These are phyloP conservation scores for Gallinago stenura DNA, from an alignment of 2,797 vertebrate species.

Conservation along the genomic window DNA sequence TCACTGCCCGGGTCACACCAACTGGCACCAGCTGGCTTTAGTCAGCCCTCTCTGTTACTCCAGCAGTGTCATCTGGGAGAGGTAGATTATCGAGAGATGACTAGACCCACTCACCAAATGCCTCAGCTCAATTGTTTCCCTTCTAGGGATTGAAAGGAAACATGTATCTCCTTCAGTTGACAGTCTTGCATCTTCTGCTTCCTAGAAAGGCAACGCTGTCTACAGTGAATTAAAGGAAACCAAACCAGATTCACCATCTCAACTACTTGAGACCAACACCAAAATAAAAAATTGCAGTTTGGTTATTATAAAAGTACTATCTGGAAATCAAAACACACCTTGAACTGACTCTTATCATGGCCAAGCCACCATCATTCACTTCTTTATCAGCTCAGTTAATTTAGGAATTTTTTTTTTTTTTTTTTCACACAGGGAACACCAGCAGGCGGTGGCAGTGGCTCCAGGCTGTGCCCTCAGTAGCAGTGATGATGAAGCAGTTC, in stretches of 20 bases:
- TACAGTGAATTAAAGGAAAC: neutral
- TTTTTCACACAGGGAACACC: neutral
- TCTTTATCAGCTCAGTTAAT: neutral
- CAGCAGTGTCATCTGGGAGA: neutral
- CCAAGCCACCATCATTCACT: neutral
- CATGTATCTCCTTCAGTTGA: neutral
- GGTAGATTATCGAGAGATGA: neutral
- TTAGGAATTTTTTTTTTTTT: neutral
- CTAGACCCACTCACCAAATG: neutral
- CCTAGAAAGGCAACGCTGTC: neutral
- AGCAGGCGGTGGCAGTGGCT: neutral
- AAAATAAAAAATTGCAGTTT: neutral
- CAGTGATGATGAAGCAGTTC: neutral
- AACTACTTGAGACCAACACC: neutral
- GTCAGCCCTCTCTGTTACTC: constrained; percentile 8
- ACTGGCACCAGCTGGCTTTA: neutral
- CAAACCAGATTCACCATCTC: neutral
- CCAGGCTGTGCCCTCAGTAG: neutral
- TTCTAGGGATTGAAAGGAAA: constrained; percentile 32
- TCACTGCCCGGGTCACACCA: neutral
- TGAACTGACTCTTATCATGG: neutral
- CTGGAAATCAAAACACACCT: neutral
- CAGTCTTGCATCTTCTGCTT: neutral
- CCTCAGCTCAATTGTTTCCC: neutral
- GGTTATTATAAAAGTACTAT: fast-evolving